Base-by-base conservation (phyloP, 1,140 invertebrate species). In the Pseudomyrmex concolor region DNA sequence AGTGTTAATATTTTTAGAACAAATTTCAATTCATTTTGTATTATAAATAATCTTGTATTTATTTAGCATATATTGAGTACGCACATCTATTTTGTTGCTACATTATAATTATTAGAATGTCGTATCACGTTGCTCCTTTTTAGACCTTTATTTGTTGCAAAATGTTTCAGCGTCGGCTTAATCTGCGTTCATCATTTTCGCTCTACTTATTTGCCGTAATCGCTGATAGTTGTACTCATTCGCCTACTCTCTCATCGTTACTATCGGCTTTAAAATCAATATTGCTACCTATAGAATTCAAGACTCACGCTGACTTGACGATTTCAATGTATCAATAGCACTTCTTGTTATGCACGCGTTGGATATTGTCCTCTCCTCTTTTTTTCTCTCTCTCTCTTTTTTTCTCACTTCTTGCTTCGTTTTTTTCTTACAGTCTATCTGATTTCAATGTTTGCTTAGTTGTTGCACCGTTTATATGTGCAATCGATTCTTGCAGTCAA, bases 241-340 rank as follows among this genome's bases (percentile, higher is more conserved):
- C 76, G 76, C 54, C 64, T 78, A 71, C 54, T 80, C 76, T 70
- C 43, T 19, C 67, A 71, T 71, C 66, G 66, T 59, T 71, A 19
- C 54, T 70, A 80, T 71, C 76, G 66, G 66, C 76, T 80, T 80
- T 80, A 80, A 71, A 80, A 80, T 80, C 76, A 71, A 80, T 80
- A 71, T 71, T 45, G 66, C 76, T 59, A 70, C 34, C 76, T 59
- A 48, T 67, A 71, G 54, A 57, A 80, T 34, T 80, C 66, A 80
- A 80, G 76, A 80, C 55, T 80, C 76, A 80, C 45, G 64, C 76
- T 80, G 76, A 80, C 66, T 80, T 43, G 54, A 54, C 76, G 19
- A 10, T 70, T 59, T 48, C 76, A n/a, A 68, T 25, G 45, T 78
- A 78, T 78, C 76, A 78, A 71, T 80, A 80, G 22, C 66, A 80